Conservation (phyloP, 2,797 vertebrate genomes). For the Merluccius polli region DNA sequence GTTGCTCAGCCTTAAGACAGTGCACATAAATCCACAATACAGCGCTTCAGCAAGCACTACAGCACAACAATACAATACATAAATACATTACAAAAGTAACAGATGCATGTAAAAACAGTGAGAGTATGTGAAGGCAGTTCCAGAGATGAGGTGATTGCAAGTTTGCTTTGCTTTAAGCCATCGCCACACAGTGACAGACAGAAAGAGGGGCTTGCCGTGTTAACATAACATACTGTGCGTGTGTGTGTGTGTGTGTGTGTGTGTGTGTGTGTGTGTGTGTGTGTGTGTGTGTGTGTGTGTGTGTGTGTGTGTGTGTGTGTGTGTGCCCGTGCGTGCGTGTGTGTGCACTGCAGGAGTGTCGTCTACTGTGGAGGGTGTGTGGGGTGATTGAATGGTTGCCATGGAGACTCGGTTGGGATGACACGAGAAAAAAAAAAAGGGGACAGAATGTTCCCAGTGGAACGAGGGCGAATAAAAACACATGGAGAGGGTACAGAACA, state of each 20-base stretch:
- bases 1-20: too few species aligned
- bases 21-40: too few species aligned
- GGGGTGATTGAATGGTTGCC: slow-evolving; percentile 46
- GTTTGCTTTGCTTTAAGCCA: too few species aligned
- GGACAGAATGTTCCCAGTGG: slow-evolving; percentile 23
- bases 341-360: not conserved
- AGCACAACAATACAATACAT: too few species aligned
- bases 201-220: not conserved
- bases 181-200: slow-evolving; percentile 18
- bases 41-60: too few species aligned
- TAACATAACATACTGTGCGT: not conserved
- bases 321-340: not conserved
- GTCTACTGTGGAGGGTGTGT: slow-evolving; percentile 8
- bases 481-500: not conserved
- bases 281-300: not conserved
- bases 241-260: not conserved
- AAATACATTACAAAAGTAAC: too few species aligned
- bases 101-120: too few species aligned
- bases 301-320: not conserved
- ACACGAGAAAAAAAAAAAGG: slow-evolving; percentile 17
- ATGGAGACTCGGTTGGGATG: slow-evolving; percentile 40
- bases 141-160: too few species aligned
- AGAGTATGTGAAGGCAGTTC: too few species aligned
- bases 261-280: not conserved
- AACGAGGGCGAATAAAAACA: not conserved